These are phyloP conservation scores for Drosophila ezoana DNA, from an alignment of 2,888 invertebrate genomes.

Conservation along the genomic window DNA sequence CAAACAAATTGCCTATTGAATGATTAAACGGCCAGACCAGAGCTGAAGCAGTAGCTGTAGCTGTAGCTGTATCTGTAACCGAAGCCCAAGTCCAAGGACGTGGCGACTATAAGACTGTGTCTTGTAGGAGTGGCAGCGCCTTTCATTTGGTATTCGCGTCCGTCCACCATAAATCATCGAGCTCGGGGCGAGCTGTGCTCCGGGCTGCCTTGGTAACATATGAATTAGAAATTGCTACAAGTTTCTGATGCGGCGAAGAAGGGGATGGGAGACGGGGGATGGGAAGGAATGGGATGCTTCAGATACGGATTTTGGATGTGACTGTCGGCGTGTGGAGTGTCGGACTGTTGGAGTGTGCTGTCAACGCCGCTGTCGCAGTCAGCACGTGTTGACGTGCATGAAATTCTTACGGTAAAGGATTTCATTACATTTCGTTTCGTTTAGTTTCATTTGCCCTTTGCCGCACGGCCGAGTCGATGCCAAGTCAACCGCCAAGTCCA, in stretches of 20 bases:
- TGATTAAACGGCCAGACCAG: conserved; percentile 64
- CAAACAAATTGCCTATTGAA: conserved; percentile 81
- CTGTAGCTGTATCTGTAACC: neutral
- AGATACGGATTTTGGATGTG: conserved; percentile 7
- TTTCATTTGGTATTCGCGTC: conserved; percentile 69
- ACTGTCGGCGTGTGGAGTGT: conserved; percentile 1
- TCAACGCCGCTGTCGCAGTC: conserved; percentile 61
- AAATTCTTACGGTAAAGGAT: conserved; percentile 82
- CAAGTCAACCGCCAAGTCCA: conserved; percentile 36
- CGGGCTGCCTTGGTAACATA: conserved; percentile 61
- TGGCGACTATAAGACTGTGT: conserved; percentile 21
- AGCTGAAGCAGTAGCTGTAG: neutral
- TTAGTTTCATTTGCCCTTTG: conserved; percentile 54
- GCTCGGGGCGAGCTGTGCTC: conserved; percentile 19
- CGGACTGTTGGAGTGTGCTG: conserved; percentile 39
- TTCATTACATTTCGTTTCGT: conserved; percentile 64
- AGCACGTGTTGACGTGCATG: conserved; percentile 80
- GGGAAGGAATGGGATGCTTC: neutral
- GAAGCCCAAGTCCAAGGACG: conserved; percentile 31
- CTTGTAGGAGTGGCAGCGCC: conserved; percentile 38
- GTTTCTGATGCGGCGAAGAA: conserved; percentile 5
- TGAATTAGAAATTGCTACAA: conserved; percentile 77
- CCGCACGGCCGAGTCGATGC: conserved; percentile 55
- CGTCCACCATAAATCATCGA: conserved; percentile 71
- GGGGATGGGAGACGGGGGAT: too few species aligned